A percentile compares a stretch with the other conserved stretches of the same genome.
Conservation (phyloP, 2,113 vertebrate genomes). For the Gallinago undulata region DNA sequence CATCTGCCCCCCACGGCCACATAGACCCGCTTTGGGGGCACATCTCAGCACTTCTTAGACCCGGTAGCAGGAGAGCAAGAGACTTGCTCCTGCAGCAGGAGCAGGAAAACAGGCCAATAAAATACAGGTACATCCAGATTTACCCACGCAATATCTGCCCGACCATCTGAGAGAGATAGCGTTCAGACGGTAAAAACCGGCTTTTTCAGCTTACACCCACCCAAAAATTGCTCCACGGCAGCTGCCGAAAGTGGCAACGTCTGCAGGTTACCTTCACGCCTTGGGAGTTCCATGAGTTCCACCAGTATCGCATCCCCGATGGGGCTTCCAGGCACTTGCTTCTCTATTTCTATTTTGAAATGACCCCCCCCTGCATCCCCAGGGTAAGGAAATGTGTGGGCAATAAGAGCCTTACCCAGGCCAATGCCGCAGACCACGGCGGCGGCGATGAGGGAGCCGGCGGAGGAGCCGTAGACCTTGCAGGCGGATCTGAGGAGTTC, state of each 20-base stretch:
- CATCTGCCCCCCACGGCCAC: rapidly evolving
- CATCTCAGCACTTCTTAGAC: not conserved
- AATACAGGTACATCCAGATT: not conserved
- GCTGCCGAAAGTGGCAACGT: not conserved
- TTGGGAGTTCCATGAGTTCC: rapidly evolving
- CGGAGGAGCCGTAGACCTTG: constrained; percentile 79
- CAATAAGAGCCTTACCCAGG: constrained; percentile 63
- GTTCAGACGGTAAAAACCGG: rapidly evolving
- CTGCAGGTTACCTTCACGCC: rapidly evolving
- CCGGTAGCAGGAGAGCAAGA: not conserved
- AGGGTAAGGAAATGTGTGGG: not conserved
- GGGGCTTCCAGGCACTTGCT: not conserved
- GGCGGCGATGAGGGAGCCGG: constrained; percentile 81
- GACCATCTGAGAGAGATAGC: not conserved
- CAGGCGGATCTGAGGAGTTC: constrained; percentile 72
- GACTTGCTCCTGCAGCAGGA: not conserved
- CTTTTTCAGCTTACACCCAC: not conserved
- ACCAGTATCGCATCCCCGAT: rapidly evolving
- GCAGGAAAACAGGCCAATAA: not conserved
- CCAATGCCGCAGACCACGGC: constrained; percentile 77
- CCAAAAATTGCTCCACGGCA: not conserved
- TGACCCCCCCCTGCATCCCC: no score
- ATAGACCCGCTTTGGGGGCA: not conserved
- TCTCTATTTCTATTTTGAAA: not conserved
- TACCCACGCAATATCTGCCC: not conserved